Evolutionary conservation across 1,140 invertebrate species (phyloP), one percentile per base, ranked within the genome.

Genomic region (Musca domestica): DNA sequence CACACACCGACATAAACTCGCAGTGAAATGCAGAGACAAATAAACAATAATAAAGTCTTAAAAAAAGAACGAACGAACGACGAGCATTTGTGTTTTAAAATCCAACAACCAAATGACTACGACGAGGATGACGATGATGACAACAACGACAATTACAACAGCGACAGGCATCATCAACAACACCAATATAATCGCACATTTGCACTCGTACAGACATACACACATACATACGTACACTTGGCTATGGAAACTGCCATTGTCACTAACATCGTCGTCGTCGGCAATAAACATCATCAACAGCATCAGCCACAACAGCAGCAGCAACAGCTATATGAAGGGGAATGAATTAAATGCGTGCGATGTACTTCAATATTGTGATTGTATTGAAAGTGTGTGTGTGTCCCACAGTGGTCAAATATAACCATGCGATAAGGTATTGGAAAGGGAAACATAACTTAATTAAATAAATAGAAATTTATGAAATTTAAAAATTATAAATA

Each of bases 21-120:
- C n/a, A n/a, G n/a, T n/a, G n/a, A 25, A 25, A 54, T 23, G 23
- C 15, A 25, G 1, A 15, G 15, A 54, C 2, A 4, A 12, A 25
- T 1, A 30, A 58, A 58, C 54, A 58, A 58, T 58, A 58, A 58
- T 58, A 58, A 58, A 58, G 23, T 58, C 54, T 58, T 58, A 30
- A 58, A 54, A 51, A 54, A 20, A 10, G 19, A 2, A 49, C 10
- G 6, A 49, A 20, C 49, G 30, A 58, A 30, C 54, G 27, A 58
- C 54, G 17, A 58, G 23, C 23, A 58, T 54, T 54, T 14, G 22
- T 30, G 54, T 15, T 23, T n/a, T 58, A n/a, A 54, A 7, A 54
- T 54, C 22, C 52, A 14, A 23, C 19, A 25, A 25, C 12, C 22
- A 54, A 54, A 54, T n/a, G n/a, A n/a, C n/a, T n/a, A n/a, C n/a